Conservation (phyloP, 1,140 invertebrate genomes). For the Leptopilina clavipes region DNA sequence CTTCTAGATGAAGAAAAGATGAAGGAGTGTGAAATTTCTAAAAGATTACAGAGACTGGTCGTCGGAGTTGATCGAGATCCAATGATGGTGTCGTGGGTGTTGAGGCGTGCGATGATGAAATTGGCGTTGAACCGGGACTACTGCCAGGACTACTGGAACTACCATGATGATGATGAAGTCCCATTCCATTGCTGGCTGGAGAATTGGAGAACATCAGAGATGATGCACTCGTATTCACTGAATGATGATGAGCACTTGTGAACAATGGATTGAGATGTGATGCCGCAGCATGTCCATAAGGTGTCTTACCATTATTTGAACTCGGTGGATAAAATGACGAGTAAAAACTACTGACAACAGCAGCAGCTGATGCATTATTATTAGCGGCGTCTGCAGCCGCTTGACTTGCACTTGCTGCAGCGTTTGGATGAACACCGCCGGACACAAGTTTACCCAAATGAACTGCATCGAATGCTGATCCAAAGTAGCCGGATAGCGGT, state of each 20-base stretch:
- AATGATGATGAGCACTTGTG: constrained; percentile 64
- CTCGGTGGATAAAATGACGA: constrained; percentile 71
- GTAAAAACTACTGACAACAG: constrained; percentile 80
- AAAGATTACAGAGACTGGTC: constrained; percentile 77
- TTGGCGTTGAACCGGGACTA: constrained; percentile 50
- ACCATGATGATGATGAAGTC: constrained; percentile 35
- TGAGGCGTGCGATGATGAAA: constrained; percentile 68
- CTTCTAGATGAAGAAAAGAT: neutral
- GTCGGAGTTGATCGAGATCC: constrained; percentile 70
- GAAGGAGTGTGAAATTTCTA: constrained; percentile 56
- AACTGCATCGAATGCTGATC: constrained; percentile 79
- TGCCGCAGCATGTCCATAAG: constrained; percentile 50
- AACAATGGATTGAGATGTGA: constrained; percentile 67
- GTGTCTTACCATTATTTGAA: constrained; percentile 42
- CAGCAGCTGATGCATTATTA: constrained; percentile 68
- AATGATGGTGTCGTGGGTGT: constrained; percentile 59
- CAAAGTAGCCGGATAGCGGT: constrained; percentile 77
- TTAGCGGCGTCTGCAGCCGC: constrained; percentile 55
- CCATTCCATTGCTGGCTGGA: neutral
- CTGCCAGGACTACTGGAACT: constrained; percentile 56
- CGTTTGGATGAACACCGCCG: constrained; percentile 54
- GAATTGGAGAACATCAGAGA: constrained; percentile 39
- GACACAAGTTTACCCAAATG: constrained; percentile 77
- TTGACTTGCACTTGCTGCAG: constrained; percentile 73
- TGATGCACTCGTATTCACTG: constrained; percentile 62